Evolutionary conservation across 2,113 vertebrate species (phyloP).

Genomic region (Falcunculus frontatus): DNA sequence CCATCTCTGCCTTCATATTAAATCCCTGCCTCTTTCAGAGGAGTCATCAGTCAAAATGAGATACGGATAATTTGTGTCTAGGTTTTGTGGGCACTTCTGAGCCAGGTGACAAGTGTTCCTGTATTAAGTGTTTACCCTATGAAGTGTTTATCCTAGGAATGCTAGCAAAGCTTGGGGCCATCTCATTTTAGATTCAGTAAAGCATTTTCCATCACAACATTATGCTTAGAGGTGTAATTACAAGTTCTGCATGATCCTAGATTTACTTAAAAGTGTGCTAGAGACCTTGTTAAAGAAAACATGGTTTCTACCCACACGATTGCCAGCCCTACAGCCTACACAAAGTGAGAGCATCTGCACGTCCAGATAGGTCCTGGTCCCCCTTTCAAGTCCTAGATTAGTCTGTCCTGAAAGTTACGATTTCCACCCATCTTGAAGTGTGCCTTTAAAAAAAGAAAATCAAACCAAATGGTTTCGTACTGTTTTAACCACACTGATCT

Average conservation of each 20-base stretch:
- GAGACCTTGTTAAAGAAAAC: background rate
- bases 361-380: background rate
- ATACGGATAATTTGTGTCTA: background rate
- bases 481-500: background rate
- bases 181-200: background rate
- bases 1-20: background rate
- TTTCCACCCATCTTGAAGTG: background rate
- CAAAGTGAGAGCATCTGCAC: background rate
- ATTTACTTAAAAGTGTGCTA: background rate
- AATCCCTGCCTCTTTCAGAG: background rate
- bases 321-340: background rate
- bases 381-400: background rate
- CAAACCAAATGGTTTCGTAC: background rate
- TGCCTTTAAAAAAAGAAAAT: background rate
- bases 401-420: background rate
- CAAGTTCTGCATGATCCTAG: background rate
- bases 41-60: background rate
- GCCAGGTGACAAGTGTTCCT: background rate
- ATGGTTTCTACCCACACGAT: background rate
- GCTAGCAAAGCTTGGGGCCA: background rate
- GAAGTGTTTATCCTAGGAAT: background rate
- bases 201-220: background rate
- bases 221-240: background rate
- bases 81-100: background rate
- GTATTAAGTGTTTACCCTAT: background rate